phyloP scores from a whole-genome alignment of 2,113 vertebrate species.

The Scolopax mira region DNA sequence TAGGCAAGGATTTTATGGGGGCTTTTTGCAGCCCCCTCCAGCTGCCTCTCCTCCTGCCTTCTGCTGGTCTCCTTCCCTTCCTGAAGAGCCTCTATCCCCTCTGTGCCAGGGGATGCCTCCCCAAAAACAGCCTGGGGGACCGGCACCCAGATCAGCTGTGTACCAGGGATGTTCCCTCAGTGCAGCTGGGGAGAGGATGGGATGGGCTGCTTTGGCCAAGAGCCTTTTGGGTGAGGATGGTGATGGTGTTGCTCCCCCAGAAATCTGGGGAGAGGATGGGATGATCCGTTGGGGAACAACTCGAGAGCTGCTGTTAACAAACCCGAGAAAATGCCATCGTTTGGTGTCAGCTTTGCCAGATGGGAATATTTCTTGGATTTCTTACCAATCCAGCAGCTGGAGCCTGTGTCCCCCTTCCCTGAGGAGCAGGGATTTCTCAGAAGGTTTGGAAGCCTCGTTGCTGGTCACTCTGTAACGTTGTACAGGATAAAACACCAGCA shows the following conservation, averaged over 20 bases:
- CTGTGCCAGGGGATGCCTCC: not conserved
- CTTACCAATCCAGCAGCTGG: not conserved
- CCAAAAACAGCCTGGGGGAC: not conserved
- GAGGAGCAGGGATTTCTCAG: not conserved
- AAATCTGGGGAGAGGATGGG: too few relatives aligned
- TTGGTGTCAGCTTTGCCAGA: not conserved
- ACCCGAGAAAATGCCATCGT: too few relatives aligned
- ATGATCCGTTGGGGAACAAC: not conserved
- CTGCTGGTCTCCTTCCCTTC: too few relatives aligned
- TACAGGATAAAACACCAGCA: fast-evolving
- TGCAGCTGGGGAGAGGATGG: not conserved
- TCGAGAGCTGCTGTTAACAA: not conserved
- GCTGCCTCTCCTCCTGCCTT: not conserved
- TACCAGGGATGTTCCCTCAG: not conserved
- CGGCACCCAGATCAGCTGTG: not conserved
- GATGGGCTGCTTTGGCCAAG: fast-evolving
- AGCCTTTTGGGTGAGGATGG: not conserved
- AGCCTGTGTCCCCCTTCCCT: not conserved
- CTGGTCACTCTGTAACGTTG: fast-evolving
- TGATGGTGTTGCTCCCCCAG: not conserved
- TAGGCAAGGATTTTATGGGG: not conserved
- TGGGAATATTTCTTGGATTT: not conserved
- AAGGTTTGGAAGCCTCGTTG: not conserved
- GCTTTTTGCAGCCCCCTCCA: not conserved
- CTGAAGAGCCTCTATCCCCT: not conserved